Evolutionary conservation across 2,888 invertebrate species (phyloP), one percentile per base, ranked within the genome.

Genomic region (Drosophila eohydei): DNA sequence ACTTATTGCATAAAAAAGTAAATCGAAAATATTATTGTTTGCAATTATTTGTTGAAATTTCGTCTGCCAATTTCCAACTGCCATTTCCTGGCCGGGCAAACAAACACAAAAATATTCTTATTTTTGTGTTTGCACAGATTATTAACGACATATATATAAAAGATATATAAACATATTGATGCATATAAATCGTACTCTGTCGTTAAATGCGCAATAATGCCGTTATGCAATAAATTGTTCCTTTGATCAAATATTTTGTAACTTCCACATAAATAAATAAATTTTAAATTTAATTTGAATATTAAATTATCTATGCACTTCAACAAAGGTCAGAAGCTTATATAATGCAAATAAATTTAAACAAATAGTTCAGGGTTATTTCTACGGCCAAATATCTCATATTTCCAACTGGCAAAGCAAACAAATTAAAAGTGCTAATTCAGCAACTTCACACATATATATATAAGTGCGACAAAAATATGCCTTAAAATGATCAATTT

Each of bases 61-160:
- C 66, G 38, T 26, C 46, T 56, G 55, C n/a, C n/a, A n/a, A n/a
- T 70, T 66, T 57, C 46, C 50, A 65, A 51, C 41, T 44, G 75
- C 54, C 57, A 65, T 68, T 77, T 83, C 70, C 74, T 57, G 77
- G 64, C 43, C 38, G 48, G 65, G 51, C 54, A 55, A 63, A 70
- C 68, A 69, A 44, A 50, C 54, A 41, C 44, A 12, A 58, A 43
- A 54, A 65, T 50, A 21, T 61, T 54, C 44, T 59, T 55, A 36
- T 57, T 68, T 50, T 50, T 32, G 16, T 50, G 12, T 43, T 44
- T 55, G 30, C 43, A 48, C 9, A 46, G n/a, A 38, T 30, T 38
- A 21, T 32, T 50, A 59, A 36, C 21, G 28, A 44, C 38, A 52
- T 38, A 7, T 46, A 38, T 2, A 51, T 11, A n/a, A n/a, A 0